These are phyloP conservation scores for Tryphoninae sp. DNA, from an alignment of 2,888 invertebrate species.

Conservation along the genomic window DNA sequence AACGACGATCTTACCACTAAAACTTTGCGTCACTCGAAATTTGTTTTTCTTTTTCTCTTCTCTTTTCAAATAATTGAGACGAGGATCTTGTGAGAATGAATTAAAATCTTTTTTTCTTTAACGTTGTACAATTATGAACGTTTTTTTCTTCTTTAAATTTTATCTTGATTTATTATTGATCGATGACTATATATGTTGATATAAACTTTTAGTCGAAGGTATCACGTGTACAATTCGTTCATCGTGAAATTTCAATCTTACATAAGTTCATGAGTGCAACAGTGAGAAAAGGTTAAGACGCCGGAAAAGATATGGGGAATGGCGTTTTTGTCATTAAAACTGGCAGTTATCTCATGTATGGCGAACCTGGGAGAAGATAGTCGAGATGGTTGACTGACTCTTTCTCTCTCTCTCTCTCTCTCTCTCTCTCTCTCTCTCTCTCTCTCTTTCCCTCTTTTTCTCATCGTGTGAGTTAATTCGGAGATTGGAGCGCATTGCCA, in stretches of 20 bases:
- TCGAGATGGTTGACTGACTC: conserved; percentile 15
- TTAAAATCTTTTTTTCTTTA: not conserved
- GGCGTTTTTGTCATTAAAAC: conserved; percentile 36
- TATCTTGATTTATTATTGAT: too few relatives aligned
- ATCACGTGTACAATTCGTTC: not conserved
- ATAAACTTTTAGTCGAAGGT: too few relatives aligned
- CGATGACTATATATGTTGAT: too few relatives aligned
- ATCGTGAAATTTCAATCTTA: not conserved
- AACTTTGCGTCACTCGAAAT: conserved; percentile 9
- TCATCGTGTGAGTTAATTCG: not conserved
- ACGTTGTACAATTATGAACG: not conserved
- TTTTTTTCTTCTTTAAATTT: not conserved
- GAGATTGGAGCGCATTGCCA: conserved; percentile 2
- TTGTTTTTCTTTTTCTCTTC: not conserved
- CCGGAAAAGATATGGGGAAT: conserved; percentile 14
- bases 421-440: conserved; percentile 1
- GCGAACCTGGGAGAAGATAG: not conserved
- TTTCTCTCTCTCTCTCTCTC: conserved; percentile 3
- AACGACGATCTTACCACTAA: not conserved
- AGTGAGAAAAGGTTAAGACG: conserved; percentile 11
- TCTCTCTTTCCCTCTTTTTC: not conserved
- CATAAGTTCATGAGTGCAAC: not conserved
- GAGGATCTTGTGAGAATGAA: too few relatives aligned
- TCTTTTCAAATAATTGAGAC: too few relatives aligned
- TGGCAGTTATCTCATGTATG: not conserved